These are phyloP conservation scores for Oxyura jamaicensis DNA, from an alignment of 2,113 vertebrate species.

Conservation along the genomic window DNA sequence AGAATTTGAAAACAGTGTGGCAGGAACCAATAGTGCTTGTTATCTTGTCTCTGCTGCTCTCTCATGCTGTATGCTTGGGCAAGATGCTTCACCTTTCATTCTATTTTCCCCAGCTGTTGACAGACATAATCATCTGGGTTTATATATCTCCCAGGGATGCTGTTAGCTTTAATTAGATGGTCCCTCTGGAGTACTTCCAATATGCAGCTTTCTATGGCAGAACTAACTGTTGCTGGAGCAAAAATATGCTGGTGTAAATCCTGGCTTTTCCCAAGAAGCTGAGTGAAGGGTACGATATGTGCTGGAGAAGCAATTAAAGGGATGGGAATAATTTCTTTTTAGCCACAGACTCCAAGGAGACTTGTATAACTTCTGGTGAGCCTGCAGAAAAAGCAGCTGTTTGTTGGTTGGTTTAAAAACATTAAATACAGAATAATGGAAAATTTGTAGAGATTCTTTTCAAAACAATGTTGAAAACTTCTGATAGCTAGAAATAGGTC, in stretches of 20 bases:
- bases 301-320: neutral
- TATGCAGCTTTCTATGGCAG: neutral
- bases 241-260: neutral
- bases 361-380: neutral
- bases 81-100: neutral
- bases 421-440: neutral
- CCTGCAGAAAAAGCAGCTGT: neutral
- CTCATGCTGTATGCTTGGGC: neutral
- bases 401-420: neutral
- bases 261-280: neutral
- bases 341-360: neutral
- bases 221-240: neutral
- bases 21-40: neutral
- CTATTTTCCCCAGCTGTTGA: neutral
- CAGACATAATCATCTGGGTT: neutral
- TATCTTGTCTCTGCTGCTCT: neutral
- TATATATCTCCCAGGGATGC: neutral
- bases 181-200: neutral
- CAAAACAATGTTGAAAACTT: neutral
- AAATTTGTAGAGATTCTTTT: neutral
- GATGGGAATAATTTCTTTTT: neutral
- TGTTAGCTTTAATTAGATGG: neutral
- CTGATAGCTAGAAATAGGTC: constrained; percentile 45
- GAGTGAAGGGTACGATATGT: neutral
- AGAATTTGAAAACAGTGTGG: neutral